Evolutionary conservation across 2,797 vertebrate genomes (phyloP).

Genomic region (Enteromius argenteus): DNA sequence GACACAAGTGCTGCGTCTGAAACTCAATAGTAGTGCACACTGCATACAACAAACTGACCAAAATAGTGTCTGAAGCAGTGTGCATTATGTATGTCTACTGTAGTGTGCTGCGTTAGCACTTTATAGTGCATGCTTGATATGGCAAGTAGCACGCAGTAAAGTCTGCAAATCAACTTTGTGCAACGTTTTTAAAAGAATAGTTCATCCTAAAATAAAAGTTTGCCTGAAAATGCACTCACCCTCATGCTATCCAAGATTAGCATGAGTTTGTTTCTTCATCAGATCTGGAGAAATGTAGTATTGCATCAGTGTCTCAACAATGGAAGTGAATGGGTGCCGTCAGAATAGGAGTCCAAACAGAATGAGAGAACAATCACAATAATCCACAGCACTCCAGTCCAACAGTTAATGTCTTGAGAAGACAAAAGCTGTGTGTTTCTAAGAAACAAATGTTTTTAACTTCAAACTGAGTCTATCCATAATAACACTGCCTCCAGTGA

Average conservation of each 20-base stretch:
- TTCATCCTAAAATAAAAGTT: background rate
- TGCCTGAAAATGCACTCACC: background rate
- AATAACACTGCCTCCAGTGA: background rate
- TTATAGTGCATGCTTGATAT: background rate
- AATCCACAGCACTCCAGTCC: background rate
- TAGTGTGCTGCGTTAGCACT: background rate
- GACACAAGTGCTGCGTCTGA: background rate
- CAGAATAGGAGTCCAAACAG: background rate
- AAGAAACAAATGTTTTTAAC: background rate
- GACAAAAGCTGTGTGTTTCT: background rate
- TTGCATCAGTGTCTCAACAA: background rate
- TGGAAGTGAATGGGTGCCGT: conserved; percentile 2
- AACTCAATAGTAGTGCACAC: background rate
- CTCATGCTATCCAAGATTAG: background rate
- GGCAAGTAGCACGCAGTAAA: background rate
- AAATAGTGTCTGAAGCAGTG: background rate
- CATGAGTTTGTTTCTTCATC: background rate
- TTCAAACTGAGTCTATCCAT: background rate
- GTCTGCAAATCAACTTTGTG: background rate
- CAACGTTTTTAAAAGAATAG: background rate
- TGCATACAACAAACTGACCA: background rate
- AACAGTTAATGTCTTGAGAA: background rate
- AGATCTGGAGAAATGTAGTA: background rate
- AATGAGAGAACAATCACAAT: background rate
- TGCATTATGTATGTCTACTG: background rate